Conservation (phyloP, 2,797 vertebrate species). For the Carapus acus region DNA sequence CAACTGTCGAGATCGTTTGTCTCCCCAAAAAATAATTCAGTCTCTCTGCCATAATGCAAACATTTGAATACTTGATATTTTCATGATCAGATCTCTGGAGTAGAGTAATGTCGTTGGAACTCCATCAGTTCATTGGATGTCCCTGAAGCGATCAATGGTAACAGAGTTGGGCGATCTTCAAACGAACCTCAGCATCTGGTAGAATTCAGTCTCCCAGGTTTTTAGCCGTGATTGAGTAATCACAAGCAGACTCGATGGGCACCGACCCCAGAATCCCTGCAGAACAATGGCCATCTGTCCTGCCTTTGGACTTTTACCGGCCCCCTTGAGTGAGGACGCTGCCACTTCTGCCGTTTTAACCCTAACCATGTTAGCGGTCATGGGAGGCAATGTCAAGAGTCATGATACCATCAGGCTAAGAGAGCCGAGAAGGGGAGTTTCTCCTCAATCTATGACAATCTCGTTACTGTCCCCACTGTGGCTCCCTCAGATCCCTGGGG, state of each 20-base stretch:
- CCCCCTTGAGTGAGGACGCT: constrained; percentile 26
- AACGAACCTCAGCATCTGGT: constrained; percentile 25
- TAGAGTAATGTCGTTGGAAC: constrained; percentile 27
- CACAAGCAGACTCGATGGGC: constrained; percentile 20
- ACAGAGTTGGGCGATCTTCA: constrained; percentile 53
- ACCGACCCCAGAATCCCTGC: constrained; percentile 7
- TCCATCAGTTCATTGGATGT: constrained; percentile 26
- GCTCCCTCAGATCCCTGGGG: constrained; percentile 61
- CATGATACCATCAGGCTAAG: constrained; percentile 46
- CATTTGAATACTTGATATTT: constrained; percentile 13
- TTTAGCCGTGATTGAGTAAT: constrained; percentile 23
- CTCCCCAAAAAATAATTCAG: neutral
- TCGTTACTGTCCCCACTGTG: constrained; percentile 58
- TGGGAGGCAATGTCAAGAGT: constrained; percentile 52
- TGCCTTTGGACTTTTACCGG: constrained; percentile 22
- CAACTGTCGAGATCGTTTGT: constrained; percentile 1
- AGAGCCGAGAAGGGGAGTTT: constrained; percentile 19
- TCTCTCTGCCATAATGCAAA: constrained; percentile 6
- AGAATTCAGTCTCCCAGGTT: constrained; percentile 24
- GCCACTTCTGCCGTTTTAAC: constrained; percentile 28
- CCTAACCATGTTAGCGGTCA: constrained; percentile 57
- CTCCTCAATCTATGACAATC: constrained; percentile 62
- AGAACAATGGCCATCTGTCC: constrained; percentile 29
- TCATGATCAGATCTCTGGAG: constrained; percentile 7
- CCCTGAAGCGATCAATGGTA: constrained; percentile 55